Base-by-base conservation (phyloP, 1,140 invertebrate species). In the Drosophila tristis region DNA sequence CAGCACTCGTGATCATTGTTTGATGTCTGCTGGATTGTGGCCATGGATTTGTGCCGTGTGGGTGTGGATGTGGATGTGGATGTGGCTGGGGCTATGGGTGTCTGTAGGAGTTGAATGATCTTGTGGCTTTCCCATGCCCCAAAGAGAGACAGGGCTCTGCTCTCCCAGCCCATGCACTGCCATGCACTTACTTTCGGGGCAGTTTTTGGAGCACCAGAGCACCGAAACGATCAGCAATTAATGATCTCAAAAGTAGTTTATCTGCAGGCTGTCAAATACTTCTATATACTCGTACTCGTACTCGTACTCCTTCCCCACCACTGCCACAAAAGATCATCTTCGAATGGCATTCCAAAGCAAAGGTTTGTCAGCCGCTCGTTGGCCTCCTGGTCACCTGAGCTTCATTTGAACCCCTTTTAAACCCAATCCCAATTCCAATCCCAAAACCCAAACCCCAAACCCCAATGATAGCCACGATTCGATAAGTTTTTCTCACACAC, bases 401-500 rank as follows among this genome's bases (percentile, higher is more conserved):
- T 90, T 76, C 82, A 89, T 82, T 82, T 81, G 84, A 64, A 55
- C 47, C 45, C 53, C 39, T 35, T 35, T 35, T 35, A 16, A 15
- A 20, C 11, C 56, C 8, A 26, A 29, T 4, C 42, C n/a, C 39
- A 20, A 29, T 20, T 15, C 25, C n/a, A 47, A 20, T 31, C 35
- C 13, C 43, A 54, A 68, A 20, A 31, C 35, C 13, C 43, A 54
- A 68, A 67, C 67, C 66, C 50, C 44, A 20, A 55, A 70, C 25
- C 29, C 11, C 59, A 63, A 62, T 64, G 80, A 85, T 85, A 85
- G 80, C 76, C 68, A 79, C 72, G 76, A 54, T 59, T 79, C 80
- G 80, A 84, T 84, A 84, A 84, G 78, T 81, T 87, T 86, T 87
- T 86, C 82, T 86, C 77, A 86, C 82, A 82, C 78, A 87, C 82